Conservation (phyloP, 2,113 vertebrate species). For the Lycocorax pyrrhopterus region DNA sequence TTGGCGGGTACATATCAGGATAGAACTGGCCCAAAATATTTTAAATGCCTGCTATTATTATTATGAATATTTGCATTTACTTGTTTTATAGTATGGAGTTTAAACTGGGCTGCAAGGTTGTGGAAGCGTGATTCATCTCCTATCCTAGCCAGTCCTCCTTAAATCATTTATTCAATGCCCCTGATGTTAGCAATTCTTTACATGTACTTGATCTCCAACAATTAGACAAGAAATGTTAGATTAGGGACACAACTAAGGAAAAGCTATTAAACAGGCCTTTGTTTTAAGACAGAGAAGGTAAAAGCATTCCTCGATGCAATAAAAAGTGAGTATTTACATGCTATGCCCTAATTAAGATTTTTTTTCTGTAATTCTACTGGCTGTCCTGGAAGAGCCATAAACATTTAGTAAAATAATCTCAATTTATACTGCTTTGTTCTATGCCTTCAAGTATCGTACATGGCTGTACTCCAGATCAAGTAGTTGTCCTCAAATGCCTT, state of each 20-base stretch:
- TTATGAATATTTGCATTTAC: not conserved
- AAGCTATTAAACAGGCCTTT: constrained; percentile 38
- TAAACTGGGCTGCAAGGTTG: not conserved
- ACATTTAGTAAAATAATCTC: constrained; percentile 75
- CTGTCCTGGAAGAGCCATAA: constrained; percentile 67
- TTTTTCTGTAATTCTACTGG: constrained; percentile 60
- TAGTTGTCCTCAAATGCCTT: constrained; percentile 83
- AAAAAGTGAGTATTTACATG: constrained; percentile 60
- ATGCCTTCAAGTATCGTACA: constrained; percentile 79
- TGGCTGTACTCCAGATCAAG: constrained; percentile 79
- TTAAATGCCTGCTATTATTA: not conserved
- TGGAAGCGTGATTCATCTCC: not conserved
- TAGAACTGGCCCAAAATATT: not conserved
- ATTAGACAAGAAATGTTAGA: constrained; percentile 46
- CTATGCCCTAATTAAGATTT: constrained; percentile 47
- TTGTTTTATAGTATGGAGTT: not conserved
- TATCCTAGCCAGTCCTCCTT: constrained; percentile 18
- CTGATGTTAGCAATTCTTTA: constrained; percentile 33
- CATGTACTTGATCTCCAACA: constrained; percentile 31
- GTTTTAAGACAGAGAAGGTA: constrained; percentile 46
- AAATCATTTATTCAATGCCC: constrained; percentile 6
- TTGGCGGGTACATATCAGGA: not conserved
- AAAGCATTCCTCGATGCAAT: constrained; percentile 64
- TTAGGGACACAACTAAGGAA: constrained; percentile 14
- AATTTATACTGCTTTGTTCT: constrained; percentile 74